Percentiles rank a stretch among this genome's conserved stretches.
Evolutionary conservation across 2,113 vertebrate species (phyloP).

Genomic region (Nettapus auritus): DNA sequence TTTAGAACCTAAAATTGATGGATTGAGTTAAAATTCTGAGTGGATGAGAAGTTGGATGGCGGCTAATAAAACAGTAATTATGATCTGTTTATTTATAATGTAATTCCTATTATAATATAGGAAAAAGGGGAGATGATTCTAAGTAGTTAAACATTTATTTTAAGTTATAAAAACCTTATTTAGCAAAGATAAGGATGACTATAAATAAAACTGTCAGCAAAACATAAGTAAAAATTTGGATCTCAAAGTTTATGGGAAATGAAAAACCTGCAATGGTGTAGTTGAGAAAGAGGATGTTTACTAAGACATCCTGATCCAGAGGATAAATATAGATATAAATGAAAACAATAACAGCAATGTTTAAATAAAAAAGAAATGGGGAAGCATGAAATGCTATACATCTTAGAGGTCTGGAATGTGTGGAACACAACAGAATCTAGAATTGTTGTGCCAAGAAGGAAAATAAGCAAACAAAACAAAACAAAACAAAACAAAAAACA

Average conservation of each 20-base stretch:
- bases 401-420: background rate
- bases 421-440: background rate
- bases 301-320: background rate
- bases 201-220: background rate
- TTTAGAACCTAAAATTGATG: background rate
- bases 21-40: background rate
- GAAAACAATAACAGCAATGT: background rate
- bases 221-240: background rate
- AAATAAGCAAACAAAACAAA: background rate
- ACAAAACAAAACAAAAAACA: too few species aligned
- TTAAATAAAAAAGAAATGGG: background rate
- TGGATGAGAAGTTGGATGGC: background rate
- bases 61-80: background rate
- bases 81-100: background rate
- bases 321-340: background rate
- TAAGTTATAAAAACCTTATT: background rate
- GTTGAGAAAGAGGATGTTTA: background rate
- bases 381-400: background rate
- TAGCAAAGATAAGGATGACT: background rate
- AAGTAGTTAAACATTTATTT: background rate
- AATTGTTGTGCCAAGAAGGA: background rate
- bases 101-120: too few species aligned
- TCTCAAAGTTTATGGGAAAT: background rate
- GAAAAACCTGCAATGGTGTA: background rate
- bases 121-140: background rate